Evolutionary conservation across 2,888 invertebrate genomes (phyloP), one percentile per base, ranked within the genome.

Genomic region (Calliopum simillimum): DNA sequence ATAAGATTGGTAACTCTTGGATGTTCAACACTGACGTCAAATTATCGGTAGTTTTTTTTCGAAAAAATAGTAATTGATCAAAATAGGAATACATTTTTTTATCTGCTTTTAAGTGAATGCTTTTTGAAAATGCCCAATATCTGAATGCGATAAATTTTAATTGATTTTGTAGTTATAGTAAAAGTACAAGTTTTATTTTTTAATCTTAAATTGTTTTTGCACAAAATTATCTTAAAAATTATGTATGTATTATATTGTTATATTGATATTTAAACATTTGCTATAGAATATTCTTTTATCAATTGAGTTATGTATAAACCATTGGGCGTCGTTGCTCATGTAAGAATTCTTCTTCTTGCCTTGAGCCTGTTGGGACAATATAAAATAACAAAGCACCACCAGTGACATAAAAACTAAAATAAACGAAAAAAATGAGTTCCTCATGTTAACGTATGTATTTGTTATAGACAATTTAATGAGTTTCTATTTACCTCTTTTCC

Each of bases 371-470:
- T 3, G 85, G 81, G 16, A 86, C 81, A n/a, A 86, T 76, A 72
- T 83, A 86, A 74, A 86, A 86, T 0, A 85, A 73, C 59, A 86
- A 71, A 0, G 82, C 77, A 2, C 86, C 86, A 2, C 83, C 83
- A 4, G 78, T 82, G 0, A 86, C 81, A 70, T 79, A 84, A 71
- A 86, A 86, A 0, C 85, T 82, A 62, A 3, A 71, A 55, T 71
- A 58, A 59, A 41, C 23, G 12, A 23, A 51, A 44, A 23, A 49
- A 6, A 21, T 44, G 21, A 33, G 8, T 8, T 8, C 33, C 33
- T n/a, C 5, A n/a, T 6, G 33, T 51, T 3, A 1, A 16, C 13
- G 19, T 4, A 11, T 19, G 16, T 46, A 51, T 43, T 14, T 55
- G 3, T 44, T 44, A 13, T 44, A 2, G 8, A 33, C 8, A 3